phyloP scores from a whole-genome alignment of 2,797 vertebrate species.

The Cyclopterus lumpus region DNA sequence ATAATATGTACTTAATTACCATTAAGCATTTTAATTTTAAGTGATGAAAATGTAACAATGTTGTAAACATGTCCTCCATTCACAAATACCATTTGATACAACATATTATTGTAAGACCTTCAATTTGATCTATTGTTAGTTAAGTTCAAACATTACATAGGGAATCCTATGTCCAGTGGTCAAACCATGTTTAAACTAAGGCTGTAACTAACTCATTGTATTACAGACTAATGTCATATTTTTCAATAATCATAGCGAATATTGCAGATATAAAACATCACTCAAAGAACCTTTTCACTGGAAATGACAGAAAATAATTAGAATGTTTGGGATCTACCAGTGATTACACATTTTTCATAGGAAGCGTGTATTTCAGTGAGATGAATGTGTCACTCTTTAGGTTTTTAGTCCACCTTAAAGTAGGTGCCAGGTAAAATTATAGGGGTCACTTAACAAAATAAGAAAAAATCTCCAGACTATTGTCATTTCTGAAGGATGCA shows the following conservation, averaged over 20 bases:
- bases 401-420: neutral
- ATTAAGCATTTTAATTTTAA: neutral
- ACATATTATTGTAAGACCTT: neutral
- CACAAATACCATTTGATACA: neutral
- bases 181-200: neutral
- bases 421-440: neutral
- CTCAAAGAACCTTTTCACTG: neutral
- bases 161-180: neutral
- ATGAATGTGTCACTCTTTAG: neutral
- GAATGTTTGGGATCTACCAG: neutral
- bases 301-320: neutral
- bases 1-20: neutral
- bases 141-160: neutral
- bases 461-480: neutral
- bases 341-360: neutral
- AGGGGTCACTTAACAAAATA: neutral
- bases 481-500: neutral
- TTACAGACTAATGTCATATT: neutral
- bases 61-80: neutral
- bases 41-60: neutral
- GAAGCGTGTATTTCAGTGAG: neutral
- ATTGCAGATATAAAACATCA: neutral
- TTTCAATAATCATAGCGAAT: neutral
- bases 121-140: neutral
- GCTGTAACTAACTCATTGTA: neutral